These are phyloP conservation scores for Ellobius talpinus DNA, from an alignment of 2,113 vertebrate species.

Conservation along the genomic window DNA sequence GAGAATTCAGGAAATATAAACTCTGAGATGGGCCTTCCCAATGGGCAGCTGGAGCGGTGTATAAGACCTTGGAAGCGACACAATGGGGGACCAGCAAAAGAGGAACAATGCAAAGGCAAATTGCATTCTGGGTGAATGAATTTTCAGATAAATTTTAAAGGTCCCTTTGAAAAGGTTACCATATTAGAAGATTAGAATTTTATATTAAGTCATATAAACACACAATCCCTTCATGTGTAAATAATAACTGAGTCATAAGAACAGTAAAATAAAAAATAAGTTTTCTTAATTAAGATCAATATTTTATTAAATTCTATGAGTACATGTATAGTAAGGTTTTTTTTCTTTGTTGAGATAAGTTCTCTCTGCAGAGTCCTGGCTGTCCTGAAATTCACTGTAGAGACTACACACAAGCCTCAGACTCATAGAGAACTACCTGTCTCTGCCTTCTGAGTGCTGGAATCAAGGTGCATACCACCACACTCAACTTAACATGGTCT, in stretches of 20 bases:
- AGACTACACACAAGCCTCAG: not conserved
- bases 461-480: not conserved
- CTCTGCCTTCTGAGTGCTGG: not conserved
- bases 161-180: not conserved
- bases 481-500: not conserved
- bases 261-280: not conserved
- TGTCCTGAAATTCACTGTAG: not conserved
- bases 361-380: not conserved
- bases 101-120: not conserved
- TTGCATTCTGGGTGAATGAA: not conserved
- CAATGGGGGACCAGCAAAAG: not conserved
- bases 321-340: not conserved
- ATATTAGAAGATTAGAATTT: not conserved
- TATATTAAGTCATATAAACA: not conserved
- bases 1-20: not conserved
- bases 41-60: not conserved
- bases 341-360: not conserved
- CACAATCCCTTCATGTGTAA: not conserved
- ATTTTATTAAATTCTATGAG: slow-evolving; percentile 8
- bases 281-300: not conserved
- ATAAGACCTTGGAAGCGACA: not conserved
- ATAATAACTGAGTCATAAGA: not conserved
- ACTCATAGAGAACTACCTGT: not conserved
- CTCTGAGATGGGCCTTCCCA: not conserved
- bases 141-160: not conserved